Base-by-base conservation (phyloP, 2,113 vertebrate genomes). In the Pungitius pungitius region DNA sequence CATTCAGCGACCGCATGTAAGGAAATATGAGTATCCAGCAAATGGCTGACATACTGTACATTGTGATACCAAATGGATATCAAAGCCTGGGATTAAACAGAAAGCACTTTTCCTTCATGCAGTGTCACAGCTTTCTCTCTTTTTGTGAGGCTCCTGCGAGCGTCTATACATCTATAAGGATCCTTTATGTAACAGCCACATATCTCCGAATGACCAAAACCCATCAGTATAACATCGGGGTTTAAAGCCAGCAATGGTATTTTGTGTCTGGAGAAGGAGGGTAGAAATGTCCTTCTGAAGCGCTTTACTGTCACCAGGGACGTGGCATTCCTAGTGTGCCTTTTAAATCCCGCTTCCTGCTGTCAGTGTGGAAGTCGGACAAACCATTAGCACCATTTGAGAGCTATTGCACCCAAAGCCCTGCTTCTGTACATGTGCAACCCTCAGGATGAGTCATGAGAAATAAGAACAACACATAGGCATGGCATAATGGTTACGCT, bases 331-430 rank as follows among this genome's bases (percentile, higher is more conserved):
- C 33, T 24, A 22, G 54, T 68, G 33, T 58, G 18, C 3, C 1
- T 64, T 56, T 64, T 30, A 22, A 59, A 47, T 20, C 7, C 27
- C 22, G n/a, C 24, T 6, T 45, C 57, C 33, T 33, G 17, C 22
- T 68, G 40, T 57, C n/a, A 47, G 27, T 20, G 49, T 70, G 40
- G 18, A 45, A 14, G 30, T 55, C 49, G 56, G 54, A 80, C 52
- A 27, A 47, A 70, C 60, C 40, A 74, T 39, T 45, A 54, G 8
- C 24, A 42, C 43, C 15, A 59, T 26, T 26, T 57, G 24, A 49
- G 35, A 33, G 20, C 24, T 17, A 43, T 24, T 40, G 22, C 51
- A 63, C 20, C 71, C 57, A 40, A 1, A 63, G 26, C 33, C 43
- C 42, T 35, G 67, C 37, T 24, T 73, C 54, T 37, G 27, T 71